These are phyloP conservation scores for Anthopleura sola DNA, from an alignment of 64 coral and sea anemone species.

Conservation along the genomic window DNA sequence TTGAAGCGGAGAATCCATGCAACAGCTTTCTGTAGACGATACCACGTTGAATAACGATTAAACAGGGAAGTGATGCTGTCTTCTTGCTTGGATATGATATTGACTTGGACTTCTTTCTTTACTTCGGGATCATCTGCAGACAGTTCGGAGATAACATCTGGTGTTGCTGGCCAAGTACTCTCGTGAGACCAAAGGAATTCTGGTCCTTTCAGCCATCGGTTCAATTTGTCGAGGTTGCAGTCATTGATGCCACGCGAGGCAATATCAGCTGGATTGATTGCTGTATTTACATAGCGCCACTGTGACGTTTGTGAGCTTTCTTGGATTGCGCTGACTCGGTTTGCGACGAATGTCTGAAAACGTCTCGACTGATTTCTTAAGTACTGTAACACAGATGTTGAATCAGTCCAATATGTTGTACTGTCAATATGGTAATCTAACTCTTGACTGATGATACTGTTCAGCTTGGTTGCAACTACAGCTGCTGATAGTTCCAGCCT, in stretches of 20 bases:
- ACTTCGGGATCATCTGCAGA: neutral
- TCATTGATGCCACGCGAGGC: neutral
- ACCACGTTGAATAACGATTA: neutral
- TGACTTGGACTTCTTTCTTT: neutral
- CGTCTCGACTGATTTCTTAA: constrained; percentile 13
- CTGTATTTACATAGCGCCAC: neutral
- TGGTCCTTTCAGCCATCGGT: neutral
- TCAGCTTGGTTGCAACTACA: constrained; percentile 1
- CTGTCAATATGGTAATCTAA: neutral
- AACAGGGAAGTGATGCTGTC: neutral
- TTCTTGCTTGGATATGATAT: neutral
- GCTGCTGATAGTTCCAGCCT: constrained; percentile 38
- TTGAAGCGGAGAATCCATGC: constrained; percentile 24
- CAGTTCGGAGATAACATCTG: neutral
- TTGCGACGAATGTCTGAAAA: constrained; percentile 15
- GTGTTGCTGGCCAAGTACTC: neutral
- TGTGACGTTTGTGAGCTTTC: neutral
- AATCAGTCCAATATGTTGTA: constrained; percentile 1
- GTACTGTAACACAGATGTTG: neutral
- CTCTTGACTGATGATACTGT: neutral
- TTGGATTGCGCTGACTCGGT: neutral
- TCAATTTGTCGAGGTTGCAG: neutral
- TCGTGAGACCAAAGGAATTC: neutral
- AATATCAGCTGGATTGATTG: neutral
- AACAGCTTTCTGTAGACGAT: neutral